A percentile compares a stretch with the other conserved stretches of the same genome.
phyloP scores from a whole-genome alignment of 1,140 invertebrate genomes.

The Apolygus lucorum region DNA sequence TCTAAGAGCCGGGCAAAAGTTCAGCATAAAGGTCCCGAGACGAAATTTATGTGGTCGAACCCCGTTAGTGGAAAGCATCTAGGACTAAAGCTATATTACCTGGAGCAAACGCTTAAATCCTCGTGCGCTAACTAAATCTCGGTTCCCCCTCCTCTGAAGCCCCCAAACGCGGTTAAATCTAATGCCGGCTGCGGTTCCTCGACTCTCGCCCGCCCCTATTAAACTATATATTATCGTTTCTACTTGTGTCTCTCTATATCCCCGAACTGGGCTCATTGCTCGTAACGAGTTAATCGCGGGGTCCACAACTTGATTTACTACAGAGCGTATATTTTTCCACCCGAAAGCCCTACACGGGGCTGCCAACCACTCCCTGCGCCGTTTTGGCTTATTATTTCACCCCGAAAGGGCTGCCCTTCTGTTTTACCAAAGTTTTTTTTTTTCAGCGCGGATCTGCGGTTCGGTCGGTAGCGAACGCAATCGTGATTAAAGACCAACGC shows the following conservation, averaged over 20 bases:
- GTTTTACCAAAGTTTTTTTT: no score
- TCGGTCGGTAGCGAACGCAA: no score
- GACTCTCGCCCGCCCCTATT: background rate
- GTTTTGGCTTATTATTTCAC: background rate
- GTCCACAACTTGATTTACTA: background rate
- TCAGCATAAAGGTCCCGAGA: no score
- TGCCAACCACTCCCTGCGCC: background rate
- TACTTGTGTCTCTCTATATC: background rate
- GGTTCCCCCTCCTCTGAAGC: background rate
- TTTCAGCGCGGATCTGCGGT: no score
- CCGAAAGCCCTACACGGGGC: background rate
- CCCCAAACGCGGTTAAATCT: background rate
- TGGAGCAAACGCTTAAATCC: background rate
- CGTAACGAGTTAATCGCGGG: background rate
- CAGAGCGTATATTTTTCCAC: background rate
- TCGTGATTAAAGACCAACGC: no score
- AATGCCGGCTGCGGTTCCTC: background rate
- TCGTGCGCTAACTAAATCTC: background rate
- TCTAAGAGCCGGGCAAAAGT: no score
- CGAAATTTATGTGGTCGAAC: background rate
- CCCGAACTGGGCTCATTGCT: background rate
- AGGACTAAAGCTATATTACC: background rate
- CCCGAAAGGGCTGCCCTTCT: no score
- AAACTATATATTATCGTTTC: background rate
- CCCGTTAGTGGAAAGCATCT: background rate